Conservation (phyloP, 2,113 vertebrate genomes). For the Pica pica region DNA sequence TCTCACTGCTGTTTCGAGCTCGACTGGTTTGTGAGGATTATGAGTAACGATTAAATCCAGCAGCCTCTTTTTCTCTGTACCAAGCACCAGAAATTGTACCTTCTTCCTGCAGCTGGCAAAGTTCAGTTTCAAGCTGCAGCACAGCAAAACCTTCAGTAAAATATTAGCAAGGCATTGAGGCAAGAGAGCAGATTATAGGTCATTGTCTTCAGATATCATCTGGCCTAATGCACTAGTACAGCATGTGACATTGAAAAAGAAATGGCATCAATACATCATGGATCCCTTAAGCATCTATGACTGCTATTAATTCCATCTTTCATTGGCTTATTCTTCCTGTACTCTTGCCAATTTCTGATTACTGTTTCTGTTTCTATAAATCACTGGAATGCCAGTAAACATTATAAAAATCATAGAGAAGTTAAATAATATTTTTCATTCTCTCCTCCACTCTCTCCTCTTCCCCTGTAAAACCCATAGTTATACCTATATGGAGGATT, state of each 20-base stretch:
- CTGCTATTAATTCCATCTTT: slow-evolving; percentile 41
- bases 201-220: slow-evolving; percentile 23
- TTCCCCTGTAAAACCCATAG: neutral
- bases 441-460: neutral
- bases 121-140: neutral
- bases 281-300: neutral
- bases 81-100: neutral
- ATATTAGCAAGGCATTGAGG: neutral
- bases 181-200: slow-evolving; percentile 2
- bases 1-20: neutral
- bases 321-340: neutral
- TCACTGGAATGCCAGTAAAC: slow-evolving; percentile 6
- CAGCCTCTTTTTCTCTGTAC: neutral
- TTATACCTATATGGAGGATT: neutral
- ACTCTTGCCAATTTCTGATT: neutral
- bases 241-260: slow-evolving; percentile 2
- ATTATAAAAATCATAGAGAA: neutral
- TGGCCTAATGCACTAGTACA: neutral
- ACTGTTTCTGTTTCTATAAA: slow-evolving; percentile 27
- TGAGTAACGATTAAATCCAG: slow-evolving; percentile 1
- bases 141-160: neutral
- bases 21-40: neutral
- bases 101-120: neutral
- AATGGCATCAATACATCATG: slow-evolving; percentile 23
- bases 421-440: neutral